Evolutionary conservation across 2,888 invertebrate species (phyloP).

Genomic region (Tricholauxania praeusta): DNA sequence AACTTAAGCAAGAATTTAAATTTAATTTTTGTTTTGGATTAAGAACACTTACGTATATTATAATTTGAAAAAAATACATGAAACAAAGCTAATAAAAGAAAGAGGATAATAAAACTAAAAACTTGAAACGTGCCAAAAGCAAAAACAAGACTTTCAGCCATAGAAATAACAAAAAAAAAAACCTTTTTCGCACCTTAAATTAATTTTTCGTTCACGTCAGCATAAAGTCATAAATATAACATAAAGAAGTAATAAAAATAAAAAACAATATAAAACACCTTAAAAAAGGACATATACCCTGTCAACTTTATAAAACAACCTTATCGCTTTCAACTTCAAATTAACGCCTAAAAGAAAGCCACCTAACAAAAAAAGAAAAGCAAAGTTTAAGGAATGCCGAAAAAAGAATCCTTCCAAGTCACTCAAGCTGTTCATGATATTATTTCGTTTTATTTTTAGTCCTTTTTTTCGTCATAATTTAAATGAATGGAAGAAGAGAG

Average conservation of each 20-base stretch:
- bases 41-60: too few species aligned
- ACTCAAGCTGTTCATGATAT: not conserved
- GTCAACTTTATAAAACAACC: not conserved
- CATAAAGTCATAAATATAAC: not conserved
- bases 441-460: not conserved
- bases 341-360: not conserved
- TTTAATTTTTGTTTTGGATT: too few species aligned
- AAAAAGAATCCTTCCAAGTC: not conserved
- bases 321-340: constrained; percentile 24
- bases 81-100: not conserved
- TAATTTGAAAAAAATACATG: too few species aligned
- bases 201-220: not conserved
- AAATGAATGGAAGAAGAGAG: not conserved
- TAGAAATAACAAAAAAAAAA: not conserved
- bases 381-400: too few species aligned
- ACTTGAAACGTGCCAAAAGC: not conserved
- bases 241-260: not conserved
- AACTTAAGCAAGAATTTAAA: constrained; percentile 3
- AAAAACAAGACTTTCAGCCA: not conserved
- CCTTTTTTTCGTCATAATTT: constrained; percentile 19
- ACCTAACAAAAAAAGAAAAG: too few species aligned
- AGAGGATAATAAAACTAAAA: not conserved
- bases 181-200: constrained; percentile 10
- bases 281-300: not conserved
- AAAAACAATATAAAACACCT: not conserved